These are phyloP conservation scores for Drosophila truncata DNA, from an alignment of 1,140 invertebrate species.

Conservation along the genomic window DNA sequence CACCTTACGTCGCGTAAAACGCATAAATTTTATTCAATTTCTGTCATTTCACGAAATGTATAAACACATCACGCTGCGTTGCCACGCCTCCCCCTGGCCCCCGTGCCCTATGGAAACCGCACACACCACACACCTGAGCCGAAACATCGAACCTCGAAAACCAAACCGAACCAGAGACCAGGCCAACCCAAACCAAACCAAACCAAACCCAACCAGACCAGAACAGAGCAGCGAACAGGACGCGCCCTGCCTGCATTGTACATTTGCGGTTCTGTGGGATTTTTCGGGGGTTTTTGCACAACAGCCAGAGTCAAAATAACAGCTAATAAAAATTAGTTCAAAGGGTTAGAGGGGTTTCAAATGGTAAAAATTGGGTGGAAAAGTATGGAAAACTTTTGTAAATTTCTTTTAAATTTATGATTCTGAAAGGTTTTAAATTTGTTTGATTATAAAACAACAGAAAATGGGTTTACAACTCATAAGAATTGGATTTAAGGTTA, in stretches of 20 bases:
- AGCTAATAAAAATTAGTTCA: slow-evolving; percentile 10
- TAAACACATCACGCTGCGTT: slow-evolving; percentile 71
- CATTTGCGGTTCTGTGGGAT: slow-evolving; percentile 58
- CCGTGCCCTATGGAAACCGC: slow-evolving; percentile 23
- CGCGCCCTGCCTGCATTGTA: slow-evolving; percentile 44
- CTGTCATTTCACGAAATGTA: slow-evolving; percentile 79
- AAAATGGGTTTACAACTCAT: no score
- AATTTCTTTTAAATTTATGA: no score
- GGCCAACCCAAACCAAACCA: slow-evolving; percentile 22
- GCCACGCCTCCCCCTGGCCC: slow-evolving; percentile 2
- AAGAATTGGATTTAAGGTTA: no score
- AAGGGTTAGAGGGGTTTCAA: background rate
- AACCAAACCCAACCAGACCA: slow-evolving; percentile 11
- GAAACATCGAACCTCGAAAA: slow-evolving; percentile 45
- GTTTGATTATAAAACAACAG: no score
- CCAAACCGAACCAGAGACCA: slow-evolving; percentile 31
- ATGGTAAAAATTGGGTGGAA: background rate
- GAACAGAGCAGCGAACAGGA: slow-evolving; percentile 25
- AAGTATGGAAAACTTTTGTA: background rate
- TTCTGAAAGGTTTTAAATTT: no score
- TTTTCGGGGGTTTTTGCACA: slow-evolving; percentile 11
- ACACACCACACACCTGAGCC: slow-evolving; percentile 54
- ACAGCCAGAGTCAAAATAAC: slow-evolving; percentile 8
- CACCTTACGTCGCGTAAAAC: slow-evolving; percentile 46
- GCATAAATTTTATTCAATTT: slow-evolving; percentile 82